A percentile compares a stretch with the other conserved stretches of the same genome.
Evolutionary conservation across 2,113 vertebrate genomes (phyloP).

Genomic region (Ibidorhyncha struthersii): DNA sequence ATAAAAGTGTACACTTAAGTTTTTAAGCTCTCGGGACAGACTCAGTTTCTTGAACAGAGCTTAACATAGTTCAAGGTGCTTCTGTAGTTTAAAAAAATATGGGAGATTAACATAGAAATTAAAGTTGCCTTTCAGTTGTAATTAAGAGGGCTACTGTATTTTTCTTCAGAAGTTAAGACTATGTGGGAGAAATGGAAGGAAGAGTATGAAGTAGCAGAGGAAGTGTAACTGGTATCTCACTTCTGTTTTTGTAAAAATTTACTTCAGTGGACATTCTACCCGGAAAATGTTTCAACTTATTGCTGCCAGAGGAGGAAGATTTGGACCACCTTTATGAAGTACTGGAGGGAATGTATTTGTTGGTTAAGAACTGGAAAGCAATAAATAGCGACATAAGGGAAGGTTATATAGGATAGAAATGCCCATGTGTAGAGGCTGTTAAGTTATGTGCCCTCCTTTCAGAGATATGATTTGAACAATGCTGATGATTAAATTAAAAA

Average conservation of each 20-base stretch:
- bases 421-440: neutral
- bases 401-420: neutral
- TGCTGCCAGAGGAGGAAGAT: neutral
- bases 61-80: neutral
- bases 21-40: neutral
- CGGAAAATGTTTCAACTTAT: neutral
- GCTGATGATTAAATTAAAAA: neutral
- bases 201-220: neutral
- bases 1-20: neutral
- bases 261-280: neutral
- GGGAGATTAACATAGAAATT: neutral
- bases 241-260: neutral
- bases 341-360: neutral
- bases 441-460: neutral
- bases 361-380: neutral
- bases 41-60: neutral
- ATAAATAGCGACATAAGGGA: neutral
- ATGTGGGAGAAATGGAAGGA: rapidly evolving
- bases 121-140: neutral
- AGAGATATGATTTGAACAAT: neutral
- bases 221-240: neutral
- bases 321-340: neutral
- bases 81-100: neutral
- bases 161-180: neutral
- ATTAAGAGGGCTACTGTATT: neutral